Percentiles rank a stretch among this genome's conserved stretches.
Conservation (phyloP, 2,113 vertebrate species). For the Oreamnos americanus region DNA sequence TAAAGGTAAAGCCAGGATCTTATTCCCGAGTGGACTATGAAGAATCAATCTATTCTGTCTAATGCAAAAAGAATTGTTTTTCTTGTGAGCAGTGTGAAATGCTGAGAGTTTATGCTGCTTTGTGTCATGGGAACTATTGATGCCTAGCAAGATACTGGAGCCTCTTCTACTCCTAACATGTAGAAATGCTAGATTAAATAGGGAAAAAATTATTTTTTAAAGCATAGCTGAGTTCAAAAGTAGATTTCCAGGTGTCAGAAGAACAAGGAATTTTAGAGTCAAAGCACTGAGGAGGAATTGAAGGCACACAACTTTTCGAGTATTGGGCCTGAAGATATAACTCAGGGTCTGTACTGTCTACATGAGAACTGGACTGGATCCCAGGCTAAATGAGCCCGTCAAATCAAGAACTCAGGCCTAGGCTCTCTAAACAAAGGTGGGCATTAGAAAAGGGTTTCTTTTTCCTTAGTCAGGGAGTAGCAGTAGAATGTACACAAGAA, state of each 20-base stretch:
- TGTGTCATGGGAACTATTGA: neutral
- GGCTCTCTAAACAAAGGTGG: neutral
- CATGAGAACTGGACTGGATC: neutral
- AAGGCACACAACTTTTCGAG: neutral
- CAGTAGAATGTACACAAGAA: neutral
- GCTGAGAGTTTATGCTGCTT: constrained; percentile 5
- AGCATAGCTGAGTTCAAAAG: neutral
- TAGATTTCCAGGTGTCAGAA: neutral
- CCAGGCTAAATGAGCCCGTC: neutral
- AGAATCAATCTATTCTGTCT: neutral
- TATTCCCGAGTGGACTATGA: neutral
- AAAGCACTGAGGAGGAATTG: neutral
- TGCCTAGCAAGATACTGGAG: neutral
- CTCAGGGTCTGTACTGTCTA: neutral
- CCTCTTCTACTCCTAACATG: neutral
- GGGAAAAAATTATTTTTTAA: neutral
- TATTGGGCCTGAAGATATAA: neutral
- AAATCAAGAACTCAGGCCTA: neutral
- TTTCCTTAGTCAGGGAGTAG: neutral
- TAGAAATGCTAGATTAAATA: neutral
- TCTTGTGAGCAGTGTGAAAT: neutral
- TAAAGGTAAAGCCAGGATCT: neutral
- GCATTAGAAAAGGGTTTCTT: neutral
- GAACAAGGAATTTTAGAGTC: neutral
- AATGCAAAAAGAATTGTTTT: neutral